These are phyloP conservation scores for Physocephala rufipes DNA, from an alignment of 2,888 invertebrate species.

Conservation along the genomic window DNA sequence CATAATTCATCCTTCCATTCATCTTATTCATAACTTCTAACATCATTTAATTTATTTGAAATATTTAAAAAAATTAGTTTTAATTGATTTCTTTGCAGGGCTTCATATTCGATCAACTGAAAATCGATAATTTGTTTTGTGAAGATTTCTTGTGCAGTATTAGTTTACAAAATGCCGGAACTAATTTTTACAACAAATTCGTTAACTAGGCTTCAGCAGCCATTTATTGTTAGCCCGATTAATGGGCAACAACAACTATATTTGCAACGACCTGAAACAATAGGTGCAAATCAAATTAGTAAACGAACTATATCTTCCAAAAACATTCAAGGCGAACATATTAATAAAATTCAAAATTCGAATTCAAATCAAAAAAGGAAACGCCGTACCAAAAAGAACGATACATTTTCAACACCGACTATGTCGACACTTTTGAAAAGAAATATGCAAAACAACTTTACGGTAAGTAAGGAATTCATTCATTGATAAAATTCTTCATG, in stretches of 20 bases:
- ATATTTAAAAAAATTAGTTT: constrained; percentile 37
- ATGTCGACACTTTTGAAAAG: constrained; percentile 36
- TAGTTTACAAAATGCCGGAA: constrained; percentile 52
- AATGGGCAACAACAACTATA: background rate
- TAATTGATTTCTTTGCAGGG: constrained; percentile 41
- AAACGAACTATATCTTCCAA: constrained; percentile 32
- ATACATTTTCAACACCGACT: constrained; percentile 24
- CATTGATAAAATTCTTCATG: background rate
- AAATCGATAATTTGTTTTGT: background rate
- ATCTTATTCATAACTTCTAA: background rate
- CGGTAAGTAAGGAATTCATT: constrained; percentile 35
- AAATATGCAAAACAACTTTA: constrained; percentile 42
- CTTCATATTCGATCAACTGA: constrained; percentile 27
- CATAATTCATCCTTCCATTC: background rate
- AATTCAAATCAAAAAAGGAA: background rate
- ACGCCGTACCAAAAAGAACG: constrained; percentile 26
- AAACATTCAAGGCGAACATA: constrained; percentile 17
- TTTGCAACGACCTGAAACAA: constrained; percentile 8
- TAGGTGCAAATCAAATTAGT: background rate
- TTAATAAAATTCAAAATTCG: background rate
- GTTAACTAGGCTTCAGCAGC: constrained; percentile 31
- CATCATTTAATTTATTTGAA: constrained; percentile 34
- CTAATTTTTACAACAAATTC: constrained; percentile 49
- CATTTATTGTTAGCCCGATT: constrained; percentile 24
- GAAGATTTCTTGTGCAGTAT: background rate